A percentile compares a stretch with the other conserved stretches of the same genome.
phyloP scores from a whole-genome alignment of 2,113 vertebrate species.

The Addax nasomaculatus region DNA sequence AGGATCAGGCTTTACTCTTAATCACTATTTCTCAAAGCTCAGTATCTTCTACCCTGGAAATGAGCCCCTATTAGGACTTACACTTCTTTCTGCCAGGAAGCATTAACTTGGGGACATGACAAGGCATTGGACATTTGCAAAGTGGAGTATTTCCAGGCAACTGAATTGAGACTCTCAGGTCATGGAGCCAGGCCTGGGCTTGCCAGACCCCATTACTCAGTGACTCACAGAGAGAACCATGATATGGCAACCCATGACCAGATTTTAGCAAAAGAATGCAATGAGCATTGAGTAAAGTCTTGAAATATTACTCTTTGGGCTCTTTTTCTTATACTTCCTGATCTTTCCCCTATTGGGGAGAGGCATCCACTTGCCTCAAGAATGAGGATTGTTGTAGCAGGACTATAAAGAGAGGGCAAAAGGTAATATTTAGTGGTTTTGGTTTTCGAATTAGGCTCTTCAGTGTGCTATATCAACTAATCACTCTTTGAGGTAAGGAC shows the following conservation, averaged over 20 bases:
- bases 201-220: neutral
- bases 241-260: neutral
- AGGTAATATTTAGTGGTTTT: neutral
- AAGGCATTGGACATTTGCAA: neutral
- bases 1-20: neutral
- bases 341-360: neutral
- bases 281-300: neutral
- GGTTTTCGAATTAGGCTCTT: slow-evolving; percentile 1
- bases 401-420: neutral
- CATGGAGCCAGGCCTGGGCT: neutral
- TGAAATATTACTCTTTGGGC: neutral
- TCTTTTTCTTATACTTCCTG: neutral
- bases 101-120: neutral
- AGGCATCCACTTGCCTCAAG: neutral
- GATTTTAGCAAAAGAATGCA: neutral
- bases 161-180: neutral
- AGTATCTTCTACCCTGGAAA: neutral
- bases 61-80: neutral
- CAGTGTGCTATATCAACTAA: neutral
- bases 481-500: neutral
- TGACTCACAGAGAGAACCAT: neutral
- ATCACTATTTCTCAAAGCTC: neutral
- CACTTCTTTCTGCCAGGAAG: neutral
- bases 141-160: neutral
- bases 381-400: neutral